These are phyloP conservation scores for Cyanoliseus patagonus DNA, from an alignment of 2,113 vertebrate genomes.

Conservation along the genomic window DNA sequence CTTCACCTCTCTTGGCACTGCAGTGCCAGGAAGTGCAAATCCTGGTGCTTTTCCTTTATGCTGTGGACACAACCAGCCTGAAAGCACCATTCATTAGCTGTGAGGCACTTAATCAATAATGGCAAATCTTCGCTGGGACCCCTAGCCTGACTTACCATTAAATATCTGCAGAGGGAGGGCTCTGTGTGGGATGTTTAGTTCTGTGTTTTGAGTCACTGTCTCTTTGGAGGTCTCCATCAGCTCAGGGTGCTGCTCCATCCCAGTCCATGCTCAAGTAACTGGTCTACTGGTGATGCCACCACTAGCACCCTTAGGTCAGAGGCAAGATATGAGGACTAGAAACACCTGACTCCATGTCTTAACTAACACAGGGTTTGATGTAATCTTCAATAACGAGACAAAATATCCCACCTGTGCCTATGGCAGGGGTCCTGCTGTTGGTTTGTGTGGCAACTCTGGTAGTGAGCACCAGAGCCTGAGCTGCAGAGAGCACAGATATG, in stretches of 20 bases:
- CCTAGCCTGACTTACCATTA: background rate
- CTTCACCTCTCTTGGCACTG: background rate
- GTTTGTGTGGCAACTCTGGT: background rate
- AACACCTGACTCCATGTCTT: fast-evolving
- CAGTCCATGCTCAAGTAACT: fast-evolving
- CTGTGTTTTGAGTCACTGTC: background rate
- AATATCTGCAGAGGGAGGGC: background rate
- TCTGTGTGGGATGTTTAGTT: background rate
- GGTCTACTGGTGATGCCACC: background rate
- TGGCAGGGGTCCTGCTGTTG: background rate
- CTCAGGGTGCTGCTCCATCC: fast-evolving
- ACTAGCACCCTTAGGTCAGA: background rate
- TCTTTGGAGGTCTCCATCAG: background rate
- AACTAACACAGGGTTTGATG: background rate
- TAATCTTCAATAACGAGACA: background rate
- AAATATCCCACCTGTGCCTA: background rate
- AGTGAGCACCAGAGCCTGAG: background rate
- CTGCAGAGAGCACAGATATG: background rate
- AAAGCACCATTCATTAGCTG: background rate
- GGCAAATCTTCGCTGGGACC: background rate
- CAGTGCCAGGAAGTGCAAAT: background rate
- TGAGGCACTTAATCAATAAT: background rate
- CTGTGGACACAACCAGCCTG: background rate
- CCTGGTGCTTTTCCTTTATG: background rate
- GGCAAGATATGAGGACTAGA: background rate